Evolutionary conservation across 1,140 invertebrate genomes (phyloP).

Genomic region (Diprion similis): DNA sequence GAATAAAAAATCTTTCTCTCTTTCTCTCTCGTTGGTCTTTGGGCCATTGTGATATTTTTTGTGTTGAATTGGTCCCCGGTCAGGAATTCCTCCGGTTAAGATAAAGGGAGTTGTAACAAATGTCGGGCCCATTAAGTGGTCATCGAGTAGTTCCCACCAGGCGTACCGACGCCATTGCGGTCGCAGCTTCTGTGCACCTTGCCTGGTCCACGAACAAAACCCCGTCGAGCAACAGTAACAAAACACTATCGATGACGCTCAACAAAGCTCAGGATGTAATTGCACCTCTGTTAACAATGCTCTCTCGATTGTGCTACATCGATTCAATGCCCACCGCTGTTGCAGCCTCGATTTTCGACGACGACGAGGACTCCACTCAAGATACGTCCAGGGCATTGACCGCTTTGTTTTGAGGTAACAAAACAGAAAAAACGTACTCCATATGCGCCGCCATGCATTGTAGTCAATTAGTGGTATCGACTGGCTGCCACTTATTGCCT

Average conservation of each 20-base stretch:
- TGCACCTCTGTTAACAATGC: slow-evolving; percentile 50
- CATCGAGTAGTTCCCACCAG: slow-evolving; percentile 60
- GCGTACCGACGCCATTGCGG: slow-evolving; percentile 34
- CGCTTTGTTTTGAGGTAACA: slow-evolving; percentile 61
- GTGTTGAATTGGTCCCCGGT: slow-evolving; percentile 30
- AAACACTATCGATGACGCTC: slow-evolving; percentile 49
- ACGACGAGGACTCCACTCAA: slow-evolving; percentile 45
- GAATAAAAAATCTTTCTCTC: slow-evolving; percentile 58
- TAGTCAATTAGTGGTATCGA: slow-evolving; percentile 54
- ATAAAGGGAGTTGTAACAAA: slow-evolving; percentile 25
- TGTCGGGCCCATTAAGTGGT: slow-evolving; percentile 16
- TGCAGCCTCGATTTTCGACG: slow-evolving; percentile 27
- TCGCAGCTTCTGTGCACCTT: not conserved
- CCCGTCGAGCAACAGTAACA: slow-evolving; percentile 55
- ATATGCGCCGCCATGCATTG: slow-evolving; percentile 48
- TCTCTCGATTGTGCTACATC: slow-evolving; percentile 60
- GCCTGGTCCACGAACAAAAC: slow-evolving; percentile 29
- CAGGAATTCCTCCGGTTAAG: slow-evolving; percentile 24
- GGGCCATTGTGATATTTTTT: slow-evolving; percentile 26
- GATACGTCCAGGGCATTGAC: slow-evolving; percentile 50
- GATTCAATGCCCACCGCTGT: slow-evolving; percentile 50
- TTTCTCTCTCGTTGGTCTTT: slow-evolving; percentile 26
- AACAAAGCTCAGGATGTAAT: slow-evolving; percentile 50
- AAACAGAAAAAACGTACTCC: slow-evolving; percentile 58
- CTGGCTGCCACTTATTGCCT: slow-evolving; percentile 7